Base-by-base conservation (phyloP, 2,797 vertebrate genomes). In the Epinephelus coioides region DNA sequence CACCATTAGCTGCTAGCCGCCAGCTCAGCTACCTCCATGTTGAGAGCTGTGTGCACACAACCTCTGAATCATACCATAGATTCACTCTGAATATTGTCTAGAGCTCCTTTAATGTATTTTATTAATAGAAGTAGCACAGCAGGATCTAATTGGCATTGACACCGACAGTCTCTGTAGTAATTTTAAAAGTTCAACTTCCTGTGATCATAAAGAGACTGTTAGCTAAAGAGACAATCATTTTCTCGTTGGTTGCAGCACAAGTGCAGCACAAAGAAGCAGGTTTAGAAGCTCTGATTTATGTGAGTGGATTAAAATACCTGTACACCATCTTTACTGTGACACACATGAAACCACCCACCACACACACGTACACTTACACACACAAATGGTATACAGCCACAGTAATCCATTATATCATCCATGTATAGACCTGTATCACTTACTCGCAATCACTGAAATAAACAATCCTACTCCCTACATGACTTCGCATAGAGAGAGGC, bases 241-340 rank as follows among this genome's bases (percentile, higher is more conserved):
- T 3, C 13, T 23, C 9, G 12, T 46, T 51, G 17, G n/a, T 46
- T 67, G 18, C 8, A 40, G 21, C 54, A 62, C 4, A 46, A 25
- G 68, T 72, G 18, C 5, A 40, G 21, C 54, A 66, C 4, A 46
- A 25, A 72, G 38, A 64, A 18, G 12, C 12, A 40, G 53, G 12
- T 72, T 10, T n/a, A 34, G 19, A 55, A 9, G 10, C 18, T 71
- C 14, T 13, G 49, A 61, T 66, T 46, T 18, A 67, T 67, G 19
- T 59, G 14, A 59, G 63, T 68, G 56, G 18, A 68, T 70, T 78
- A 49, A 74, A 74, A 66, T 54, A 25, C 12, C 11, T 25, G 11
- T 66, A 4, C 15, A 7, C 19, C 47, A 25, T 11, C 51, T 64
- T 34, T 1, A 34, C 19, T 55, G 4, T 65, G 7, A 66, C 23